These are phyloP conservation scores for Oscheius sp. DNA, from an alignment of 1,140 invertebrate species.

Conservation along the genomic window DNA sequence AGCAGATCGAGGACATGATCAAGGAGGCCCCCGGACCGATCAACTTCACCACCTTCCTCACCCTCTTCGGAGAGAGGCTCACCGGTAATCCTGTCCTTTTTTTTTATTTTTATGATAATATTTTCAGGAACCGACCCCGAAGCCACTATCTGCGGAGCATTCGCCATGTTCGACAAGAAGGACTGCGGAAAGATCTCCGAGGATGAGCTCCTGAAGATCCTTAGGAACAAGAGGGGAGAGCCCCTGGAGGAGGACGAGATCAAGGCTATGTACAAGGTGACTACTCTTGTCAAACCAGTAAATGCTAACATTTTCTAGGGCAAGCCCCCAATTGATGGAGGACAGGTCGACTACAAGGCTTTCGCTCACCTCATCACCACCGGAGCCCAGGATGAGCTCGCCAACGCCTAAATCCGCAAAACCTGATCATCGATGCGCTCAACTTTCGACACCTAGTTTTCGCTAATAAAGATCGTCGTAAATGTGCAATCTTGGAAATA, in stretches of 20 bases:
- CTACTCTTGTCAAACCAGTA: neutral
- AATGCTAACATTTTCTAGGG: constrained; percentile 27
- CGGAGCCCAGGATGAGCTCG: constrained; percentile 59
- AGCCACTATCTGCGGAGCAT: constrained; percentile 92
- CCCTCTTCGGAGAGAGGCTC: constrained; percentile 88
- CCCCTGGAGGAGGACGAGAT: constrained; percentile 58
- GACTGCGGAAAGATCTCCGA: constrained; percentile 69
- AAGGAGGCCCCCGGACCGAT: constrained; percentile 94
- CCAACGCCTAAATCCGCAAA: constrained; percentile 50
- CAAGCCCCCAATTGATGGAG: constrained; percentile 58
- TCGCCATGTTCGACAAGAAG: constrained; percentile 91
- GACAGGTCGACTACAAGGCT: constrained; percentile 60
- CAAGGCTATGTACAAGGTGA: constrained; percentile 60
- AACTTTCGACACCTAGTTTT: constrained; percentile 18
- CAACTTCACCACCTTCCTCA: constrained; percentile 99
- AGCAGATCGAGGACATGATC: constrained; percentile 94
- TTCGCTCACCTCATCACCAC: constrained; percentile 61
- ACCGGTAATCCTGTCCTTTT: constrained; percentile 45
- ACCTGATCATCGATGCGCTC: constrained; percentile 4
- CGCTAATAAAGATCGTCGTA: constrained; percentile 11
- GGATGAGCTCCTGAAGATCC: constrained; percentile 57
- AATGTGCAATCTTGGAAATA: constrained; percentile 16
- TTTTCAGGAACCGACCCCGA: constrained; percentile 88
- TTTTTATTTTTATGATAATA: neutral
- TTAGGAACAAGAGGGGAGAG: constrained; percentile 60